Evolutionary conservation across 2,113 vertebrate genomes (phyloP), one percentile per base, ranked within the genome.

Genomic region (Cathartes aura): DNA sequence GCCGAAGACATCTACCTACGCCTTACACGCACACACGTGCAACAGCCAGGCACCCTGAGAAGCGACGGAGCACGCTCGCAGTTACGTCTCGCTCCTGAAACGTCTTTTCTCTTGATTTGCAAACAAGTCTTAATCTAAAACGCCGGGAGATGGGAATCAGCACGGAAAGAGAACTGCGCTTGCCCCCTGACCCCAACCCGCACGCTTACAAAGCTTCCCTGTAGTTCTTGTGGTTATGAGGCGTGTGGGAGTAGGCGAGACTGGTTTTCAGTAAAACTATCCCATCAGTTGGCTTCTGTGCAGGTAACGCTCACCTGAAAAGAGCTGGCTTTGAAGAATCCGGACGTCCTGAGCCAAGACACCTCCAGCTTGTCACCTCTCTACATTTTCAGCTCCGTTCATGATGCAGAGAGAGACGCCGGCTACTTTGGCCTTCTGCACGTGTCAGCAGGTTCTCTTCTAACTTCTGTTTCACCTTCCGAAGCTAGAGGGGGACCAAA

Each of bases 11-110:
- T 21, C 74, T 19, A 18, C 27, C 20, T 58, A 21, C n/a, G 40
- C 23, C 26, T 48, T 16, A 32, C 20, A 17, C 1, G 2, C 45
- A 13, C 4, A 23, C 27, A 15, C n/a, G 1, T 15, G 21, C 62
- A 20, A 4, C 59, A 63, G 16, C 32, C 70, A 22, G 74, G 30
- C 45, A 58, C 10, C 23, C 36, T 8, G 6, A 87, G 48, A 56
- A 60, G 23, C 23, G 24, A 20, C 0, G 3, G 34, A 73, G 36
- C 18, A 45, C 1, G 1, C 42, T 40, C 5, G 0, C 27, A 40
- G 52, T 45, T 32, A 71, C 4, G 1, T 6, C 55, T 60, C 5
- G 1, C 60, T 43, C 36, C 40, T 7, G 5, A 38, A 76, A 45
- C 3, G 5, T 12, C 66, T 87, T n/a, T 45, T 74, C 59, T 50